Evolutionary conservation across 2,888 invertebrate genomes (phyloP).

Genomic region (Hypomecis atomaria): DNA sequence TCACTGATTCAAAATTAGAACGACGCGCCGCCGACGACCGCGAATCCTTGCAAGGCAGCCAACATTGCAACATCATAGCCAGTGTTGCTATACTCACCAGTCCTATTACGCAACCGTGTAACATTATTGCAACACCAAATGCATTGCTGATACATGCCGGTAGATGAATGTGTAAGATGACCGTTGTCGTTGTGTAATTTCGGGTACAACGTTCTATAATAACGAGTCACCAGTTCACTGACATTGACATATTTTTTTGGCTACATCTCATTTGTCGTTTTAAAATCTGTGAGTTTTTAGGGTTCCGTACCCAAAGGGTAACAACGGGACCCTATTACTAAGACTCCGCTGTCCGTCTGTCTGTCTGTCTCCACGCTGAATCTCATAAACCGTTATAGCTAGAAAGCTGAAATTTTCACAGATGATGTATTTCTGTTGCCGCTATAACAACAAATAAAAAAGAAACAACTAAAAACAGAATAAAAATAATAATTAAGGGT

Average conservation of each 20-base stretch:
- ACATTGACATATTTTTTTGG: conserved; percentile 28
- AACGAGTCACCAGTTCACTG: conserved; percentile 25
- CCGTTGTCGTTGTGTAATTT: conserved; percentile 23
- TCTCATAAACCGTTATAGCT: too few relatives aligned
- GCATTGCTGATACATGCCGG: conserved; percentile 27
- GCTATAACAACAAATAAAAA: too few relatives aligned
- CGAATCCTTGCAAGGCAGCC: conserved; percentile 58
- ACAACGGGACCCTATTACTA: too few relatives aligned
- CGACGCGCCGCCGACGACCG: conserved; percentile 45
- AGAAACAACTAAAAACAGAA: too few relatives aligned
- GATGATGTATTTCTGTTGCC: too few relatives aligned
- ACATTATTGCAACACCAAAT: conserved; percentile 42
- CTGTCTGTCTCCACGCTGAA: too few relatives aligned
- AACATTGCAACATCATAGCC: conserved; percentile 51
- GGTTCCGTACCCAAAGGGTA: too few relatives aligned
- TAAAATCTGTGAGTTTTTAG: conserved; percentile 9
- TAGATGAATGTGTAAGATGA: conserved; percentile 27
- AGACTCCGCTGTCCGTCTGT: too few relatives aligned
- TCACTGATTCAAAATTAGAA: conserved; percentile 46
- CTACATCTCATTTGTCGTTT: conserved; percentile 8
- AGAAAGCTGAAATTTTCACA: too few relatives aligned
- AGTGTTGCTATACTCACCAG: conserved; percentile 36
- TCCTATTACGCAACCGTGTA: conserved; percentile 46
- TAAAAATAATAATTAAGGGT: too few relatives aligned
- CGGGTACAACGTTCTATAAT: conserved; percentile 16